Percentiles rank a stretch among this genome's conserved stretches.
These are phyloP conservation scores for Daubentonia madagascariensis DNA, from an alignment of 2,113 vertebrate genomes.

Conservation along the genomic window DNA sequence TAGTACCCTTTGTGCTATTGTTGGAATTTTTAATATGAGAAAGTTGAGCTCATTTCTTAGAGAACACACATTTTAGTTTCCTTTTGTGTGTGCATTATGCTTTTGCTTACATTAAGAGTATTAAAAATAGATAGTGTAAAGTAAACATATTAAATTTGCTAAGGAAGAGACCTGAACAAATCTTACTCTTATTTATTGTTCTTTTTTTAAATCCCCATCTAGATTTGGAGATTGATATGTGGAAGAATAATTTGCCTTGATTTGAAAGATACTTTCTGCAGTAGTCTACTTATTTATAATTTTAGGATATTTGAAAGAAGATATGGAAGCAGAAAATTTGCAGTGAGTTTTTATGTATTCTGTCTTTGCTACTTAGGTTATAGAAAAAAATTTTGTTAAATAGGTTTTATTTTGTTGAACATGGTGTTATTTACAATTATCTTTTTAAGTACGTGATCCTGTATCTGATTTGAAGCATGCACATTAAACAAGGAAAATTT, in stretches of 20 bases:
- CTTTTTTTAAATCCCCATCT: conserved; percentile 66
- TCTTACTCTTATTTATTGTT: conserved; percentile 16
- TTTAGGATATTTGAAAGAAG: conserved; percentile 90
- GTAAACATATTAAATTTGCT: background rate
- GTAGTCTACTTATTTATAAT: conserved; percentile 88
- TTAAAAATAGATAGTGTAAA: background rate
- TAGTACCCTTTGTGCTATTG: background rate
- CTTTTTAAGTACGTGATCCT: background rate
- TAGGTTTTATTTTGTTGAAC: conserved; percentile 19
- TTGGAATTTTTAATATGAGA: background rate
- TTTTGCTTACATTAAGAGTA: background rate
- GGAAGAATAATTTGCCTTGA: conserved; percentile 88
- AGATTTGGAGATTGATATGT: conserved; percentile 87
- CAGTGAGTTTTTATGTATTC: conserved; percentile 80
- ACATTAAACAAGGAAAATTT: background rate
- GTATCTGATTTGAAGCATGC: background rate
- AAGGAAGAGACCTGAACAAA: background rate
- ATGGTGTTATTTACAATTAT: background rate
- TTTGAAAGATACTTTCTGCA: conserved; percentile 89
- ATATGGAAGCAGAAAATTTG: conserved; percentile 89
- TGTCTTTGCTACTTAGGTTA: background rate
- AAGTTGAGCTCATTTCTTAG: background rate
- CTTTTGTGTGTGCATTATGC: background rate
- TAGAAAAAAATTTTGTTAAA: background rate
- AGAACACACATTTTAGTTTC: background rate